Evolutionary conservation across 1,140 invertebrate species (phyloP).

Genomic region (Drosophila pectinifera): DNA sequence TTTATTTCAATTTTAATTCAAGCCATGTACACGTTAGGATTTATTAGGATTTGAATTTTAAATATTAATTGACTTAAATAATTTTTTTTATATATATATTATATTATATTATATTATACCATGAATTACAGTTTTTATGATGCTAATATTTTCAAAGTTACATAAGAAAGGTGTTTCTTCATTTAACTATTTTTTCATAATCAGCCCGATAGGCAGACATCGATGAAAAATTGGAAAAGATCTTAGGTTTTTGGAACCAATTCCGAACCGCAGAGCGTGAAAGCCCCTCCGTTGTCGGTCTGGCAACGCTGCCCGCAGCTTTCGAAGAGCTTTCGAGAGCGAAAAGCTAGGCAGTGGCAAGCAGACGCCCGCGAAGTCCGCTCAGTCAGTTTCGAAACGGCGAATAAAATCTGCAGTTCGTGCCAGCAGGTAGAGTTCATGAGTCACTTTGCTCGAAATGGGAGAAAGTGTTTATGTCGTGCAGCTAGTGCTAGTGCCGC

Average conservation of each 20-base stretch:
- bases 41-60: too few relatives aligned
- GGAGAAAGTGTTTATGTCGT: conserved; percentile 18
- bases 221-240: not conserved
- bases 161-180: too few relatives aligned
- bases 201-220: not conserved
- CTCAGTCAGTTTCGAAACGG: conserved; percentile 10
- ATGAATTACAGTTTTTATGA: too few relatives aligned
- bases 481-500: not conserved
- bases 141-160: too few relatives aligned
- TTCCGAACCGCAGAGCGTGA: not conserved
- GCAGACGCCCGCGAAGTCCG: not conserved
- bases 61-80: too few relatives aligned
- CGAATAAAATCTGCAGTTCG: conserved; percentile 7
- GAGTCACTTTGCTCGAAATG: conserved; percentile 18
- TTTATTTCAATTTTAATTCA: too few relatives aligned
- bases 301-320: conserved; percentile 6
- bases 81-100: too few relatives aligned
- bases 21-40: too few relatives aligned
- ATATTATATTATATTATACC: too few relatives aligned
- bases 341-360: not conserved
- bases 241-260: not conserved
- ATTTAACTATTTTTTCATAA: not conserved
- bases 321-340: conserved; percentile 10
- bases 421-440: conserved; percentile 8
- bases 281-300: not conserved